These are phyloP conservation scores for Dendroctonus ponderosae DNA, from an alignment of 1,140 invertebrate genomes.

Conservation along the genomic window DNA sequence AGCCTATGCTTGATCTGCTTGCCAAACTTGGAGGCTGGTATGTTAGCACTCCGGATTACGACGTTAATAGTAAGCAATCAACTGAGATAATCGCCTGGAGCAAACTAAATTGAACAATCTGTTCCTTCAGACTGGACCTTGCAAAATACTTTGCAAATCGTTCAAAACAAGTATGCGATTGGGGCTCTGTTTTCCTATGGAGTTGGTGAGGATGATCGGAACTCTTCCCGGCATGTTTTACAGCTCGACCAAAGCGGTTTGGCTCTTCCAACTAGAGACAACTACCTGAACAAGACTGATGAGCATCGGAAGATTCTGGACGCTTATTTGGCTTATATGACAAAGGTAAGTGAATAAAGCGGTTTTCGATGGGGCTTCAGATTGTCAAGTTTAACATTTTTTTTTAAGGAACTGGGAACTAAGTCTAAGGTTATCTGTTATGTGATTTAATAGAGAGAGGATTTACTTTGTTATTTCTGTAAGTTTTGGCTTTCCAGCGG, in stretches of 20 bases:
- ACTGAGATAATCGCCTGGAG: not conserved
- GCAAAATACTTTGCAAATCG: slow-evolving; percentile 71
- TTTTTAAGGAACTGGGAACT: no score
- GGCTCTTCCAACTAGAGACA: slow-evolving; percentile 83
- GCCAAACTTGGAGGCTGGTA: slow-evolving; percentile 65
- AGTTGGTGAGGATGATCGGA: slow-evolving; percentile 90
- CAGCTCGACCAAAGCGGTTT: slow-evolving; percentile 92
- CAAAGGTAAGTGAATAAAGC: slow-evolving; percentile 58
- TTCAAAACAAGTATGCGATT: slow-evolving; percentile 86
- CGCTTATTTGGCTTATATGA: slow-evolving; percentile 92
- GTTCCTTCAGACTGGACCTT: slow-evolving; percentile 65
- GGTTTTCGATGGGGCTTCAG: no score
- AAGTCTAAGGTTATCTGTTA: no score
- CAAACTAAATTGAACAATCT: not conserved
- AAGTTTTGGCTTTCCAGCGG: no score
- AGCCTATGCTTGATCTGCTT: slow-evolving; percentile 78
- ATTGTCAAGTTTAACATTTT: no score
- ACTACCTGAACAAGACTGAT: slow-evolving; percentile 87
- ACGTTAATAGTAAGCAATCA: slow-evolving; percentile 44
- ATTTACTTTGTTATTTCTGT: no score
- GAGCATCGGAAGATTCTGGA: slow-evolving; percentile 75
- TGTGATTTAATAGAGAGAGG: no score
- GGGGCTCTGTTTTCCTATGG: slow-evolving; percentile 87
- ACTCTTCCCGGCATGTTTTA: slow-evolving; percentile 84
- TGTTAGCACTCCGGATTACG: slow-evolving; percentile 58